phyloP scores from a whole-genome alignment of 1,140 invertebrate species.

The Acromyrmex echinatior region DNA sequence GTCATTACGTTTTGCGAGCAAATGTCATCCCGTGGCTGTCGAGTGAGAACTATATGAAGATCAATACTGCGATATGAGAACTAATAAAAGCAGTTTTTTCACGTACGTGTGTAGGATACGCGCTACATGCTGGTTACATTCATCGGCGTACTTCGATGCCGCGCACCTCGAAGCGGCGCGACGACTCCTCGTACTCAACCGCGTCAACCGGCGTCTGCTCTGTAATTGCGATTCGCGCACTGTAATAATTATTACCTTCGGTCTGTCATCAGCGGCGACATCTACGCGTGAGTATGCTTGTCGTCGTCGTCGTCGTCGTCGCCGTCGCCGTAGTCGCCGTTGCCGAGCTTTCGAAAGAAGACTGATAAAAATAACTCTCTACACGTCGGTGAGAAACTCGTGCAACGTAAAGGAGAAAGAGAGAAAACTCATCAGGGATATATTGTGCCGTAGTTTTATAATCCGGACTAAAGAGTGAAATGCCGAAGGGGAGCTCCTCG shows the following conservation, averaged over 20 bases:
- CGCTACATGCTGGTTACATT: slow-evolving; percentile 7
- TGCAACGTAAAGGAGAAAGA: slow-evolving; percentile 7
- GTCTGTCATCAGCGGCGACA: slow-evolving; percentile 86
- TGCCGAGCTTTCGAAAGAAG: slow-evolving; percentile 65
- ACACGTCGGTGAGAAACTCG: slow-evolving; percentile 15
- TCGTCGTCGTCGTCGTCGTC: slow-evolving; percentile 3
- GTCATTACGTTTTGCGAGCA: neutral
- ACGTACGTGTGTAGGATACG: slow-evolving; percentile 20
- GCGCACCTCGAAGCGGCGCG: neutral
- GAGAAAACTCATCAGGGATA: slow-evolving; percentile 72
- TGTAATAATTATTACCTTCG: slow-evolving; percentile 85
- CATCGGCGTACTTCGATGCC: slow-evolving; percentile 38
- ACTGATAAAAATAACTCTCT: slow-evolving; percentile 62
- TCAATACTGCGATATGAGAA: slow-evolving; percentile 59
- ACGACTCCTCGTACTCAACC: slow-evolving; percentile 48
- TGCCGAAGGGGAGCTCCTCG: slow-evolving; percentile 13
- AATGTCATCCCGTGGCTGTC: neutral
- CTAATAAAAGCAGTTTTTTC: slow-evolving; percentile 18
- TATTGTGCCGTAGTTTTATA: slow-evolving; percentile 80
- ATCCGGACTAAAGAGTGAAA: slow-evolving; percentile 68
- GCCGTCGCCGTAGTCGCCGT: slow-evolving; percentile 7
- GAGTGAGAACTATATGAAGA: slow-evolving; percentile 51
- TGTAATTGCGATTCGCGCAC: slow-evolving; percentile 86
- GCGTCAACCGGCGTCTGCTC: slow-evolving; percentile 77
- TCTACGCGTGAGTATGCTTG: slow-evolving; percentile 73